Evolutionary conservation across 2,797 vertebrate species (phyloP).

Genomic region (Ptychobarbus kaznakovi): DNA sequence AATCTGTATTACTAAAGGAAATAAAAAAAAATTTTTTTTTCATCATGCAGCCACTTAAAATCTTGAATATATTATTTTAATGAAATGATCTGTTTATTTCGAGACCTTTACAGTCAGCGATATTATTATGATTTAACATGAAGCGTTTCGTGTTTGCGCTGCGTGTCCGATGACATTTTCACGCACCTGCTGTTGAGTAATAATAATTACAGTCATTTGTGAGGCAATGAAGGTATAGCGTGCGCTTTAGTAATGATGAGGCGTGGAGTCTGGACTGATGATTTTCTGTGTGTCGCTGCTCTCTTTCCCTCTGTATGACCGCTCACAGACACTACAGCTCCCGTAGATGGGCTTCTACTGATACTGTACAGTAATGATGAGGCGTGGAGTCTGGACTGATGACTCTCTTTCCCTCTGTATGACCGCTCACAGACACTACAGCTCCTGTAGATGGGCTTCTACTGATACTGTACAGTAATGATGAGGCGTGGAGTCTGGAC

Average conservation of each 20-base stretch:
- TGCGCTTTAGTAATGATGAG: neutral
- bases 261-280: neutral
- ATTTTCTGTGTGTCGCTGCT: neutral
- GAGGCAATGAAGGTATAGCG: constrained; percentile 9
- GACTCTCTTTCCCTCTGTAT: neutral
- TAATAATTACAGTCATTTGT: neutral
- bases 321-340: neutral
- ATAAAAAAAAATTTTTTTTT: neutral
- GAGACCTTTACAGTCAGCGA: neutral
- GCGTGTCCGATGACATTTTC: constrained; percentile 11
- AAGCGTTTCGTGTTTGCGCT: neutral
- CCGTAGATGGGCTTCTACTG: neutral
- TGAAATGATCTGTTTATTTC: neutral
- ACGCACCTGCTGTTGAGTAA: constrained; percentile 9
- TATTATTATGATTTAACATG: neutral
- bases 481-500: too few species aligned
- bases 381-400: too few species aligned
- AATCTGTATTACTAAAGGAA: neutral
- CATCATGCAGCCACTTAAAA: neutral
- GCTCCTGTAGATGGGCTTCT: neutral
- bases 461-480: neutral
- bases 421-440: neutral
- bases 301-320: neutral
- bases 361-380: neutral
- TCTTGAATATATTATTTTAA: neutral